Conservation (phyloP, 2,113 vertebrate species). For the Lamprologus ornatipinnis region DNA sequence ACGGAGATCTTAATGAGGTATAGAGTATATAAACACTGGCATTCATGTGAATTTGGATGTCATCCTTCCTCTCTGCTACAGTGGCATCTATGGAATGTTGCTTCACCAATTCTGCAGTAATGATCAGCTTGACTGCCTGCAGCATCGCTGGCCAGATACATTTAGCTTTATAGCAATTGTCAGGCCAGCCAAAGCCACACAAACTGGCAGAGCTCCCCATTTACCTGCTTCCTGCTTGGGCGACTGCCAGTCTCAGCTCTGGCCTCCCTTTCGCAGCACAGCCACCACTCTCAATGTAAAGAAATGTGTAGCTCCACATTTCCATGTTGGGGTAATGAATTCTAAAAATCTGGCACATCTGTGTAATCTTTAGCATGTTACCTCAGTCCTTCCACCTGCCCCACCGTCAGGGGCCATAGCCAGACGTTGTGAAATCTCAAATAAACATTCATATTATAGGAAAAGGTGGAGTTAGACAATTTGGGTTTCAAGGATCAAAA, state of each 20-base stretch:
- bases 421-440: background rate
- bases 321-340: background rate
- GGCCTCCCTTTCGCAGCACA: background rate
- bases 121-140: background rate
- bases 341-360: background rate
- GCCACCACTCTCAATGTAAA: background rate
- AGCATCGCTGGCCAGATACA: background rate
- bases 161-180: slow-evolving; percentile 8
- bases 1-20: slow-evolving; percentile 30
- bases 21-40: slow-evolving; percentile 1
- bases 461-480: too few relatives aligned
- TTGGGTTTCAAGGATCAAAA: background rate
- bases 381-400: background rate
- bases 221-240: slow-evolving; percentile 25
- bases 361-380: background rate
- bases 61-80: background rate
- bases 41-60: background rate
- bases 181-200: background rate
- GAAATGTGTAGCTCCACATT: background rate
- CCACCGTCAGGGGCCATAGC: background rate
- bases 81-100: background rate
- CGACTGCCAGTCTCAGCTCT: background rate
- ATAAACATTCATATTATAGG: too few relatives aligned
- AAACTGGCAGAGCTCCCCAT: background rate
- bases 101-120: slow-evolving; percentile 1